phyloP scores from a whole-genome alignment of 2,888 invertebrate genomes.

The Caenorhabditis sp. region DNA sequence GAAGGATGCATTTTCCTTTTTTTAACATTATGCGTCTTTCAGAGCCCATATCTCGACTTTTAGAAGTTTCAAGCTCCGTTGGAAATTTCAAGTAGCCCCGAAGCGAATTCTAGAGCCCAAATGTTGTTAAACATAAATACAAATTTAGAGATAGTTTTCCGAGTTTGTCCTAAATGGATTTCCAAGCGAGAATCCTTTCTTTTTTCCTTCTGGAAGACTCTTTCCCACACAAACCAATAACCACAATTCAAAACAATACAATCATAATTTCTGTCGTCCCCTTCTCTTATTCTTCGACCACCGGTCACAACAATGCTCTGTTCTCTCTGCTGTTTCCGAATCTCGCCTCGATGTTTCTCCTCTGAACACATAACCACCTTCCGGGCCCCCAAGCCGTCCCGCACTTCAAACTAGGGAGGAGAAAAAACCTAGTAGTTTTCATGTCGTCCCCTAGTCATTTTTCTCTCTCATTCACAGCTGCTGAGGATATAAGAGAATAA shows the following conservation, averaged over 20 bases:
- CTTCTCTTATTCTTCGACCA: neutral
- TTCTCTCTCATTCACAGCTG: neutral
- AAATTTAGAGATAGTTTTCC: too few species aligned
- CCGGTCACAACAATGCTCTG: constrained; percentile 29
- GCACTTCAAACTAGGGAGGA: neutral
- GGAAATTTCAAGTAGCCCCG: too few species aligned
- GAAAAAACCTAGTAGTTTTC: constrained; percentile 33
- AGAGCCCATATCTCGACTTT: too few species aligned
- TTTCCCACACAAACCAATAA: neutral
- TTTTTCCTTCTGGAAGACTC: too few species aligned
- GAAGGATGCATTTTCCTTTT: too few species aligned
- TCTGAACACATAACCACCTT: constrained; percentile 5
- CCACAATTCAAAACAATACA: neutral
- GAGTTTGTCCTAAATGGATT: too few species aligned
- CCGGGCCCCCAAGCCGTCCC: neutral
- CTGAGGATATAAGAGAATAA: neutral
- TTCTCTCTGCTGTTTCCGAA: constrained; percentile 23
- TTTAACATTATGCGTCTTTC: too few species aligned
- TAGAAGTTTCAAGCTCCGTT: too few species aligned
- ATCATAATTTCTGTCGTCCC: neutral
- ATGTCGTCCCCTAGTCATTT: constrained; percentile 21
- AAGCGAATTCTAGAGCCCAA: too few species aligned
- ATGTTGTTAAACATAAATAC: too few species aligned
- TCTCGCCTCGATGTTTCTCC: constrained; percentile 11
- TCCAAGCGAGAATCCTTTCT: too few species aligned